Base-by-base conservation (phyloP, 2,797 vertebrate species). In the Garrulus glandarius region DNA sequence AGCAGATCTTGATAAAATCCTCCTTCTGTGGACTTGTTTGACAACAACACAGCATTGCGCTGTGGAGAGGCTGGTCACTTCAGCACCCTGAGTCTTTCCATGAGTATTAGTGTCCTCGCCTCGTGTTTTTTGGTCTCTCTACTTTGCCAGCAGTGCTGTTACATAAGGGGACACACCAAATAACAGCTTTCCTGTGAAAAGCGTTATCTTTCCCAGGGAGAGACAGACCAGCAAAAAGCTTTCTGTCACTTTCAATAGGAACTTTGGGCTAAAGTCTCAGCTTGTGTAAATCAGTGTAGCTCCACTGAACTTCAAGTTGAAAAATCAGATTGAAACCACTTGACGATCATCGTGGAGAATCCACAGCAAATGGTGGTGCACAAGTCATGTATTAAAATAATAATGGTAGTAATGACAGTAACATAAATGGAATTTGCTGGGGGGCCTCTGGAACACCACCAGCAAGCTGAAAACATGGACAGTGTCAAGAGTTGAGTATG, bases 141-240 rank as follows among this genome's bases (percentile, higher is more conserved):
- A 1, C 69, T 78, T 88, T 84, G 72, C 56, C 80, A 95, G 39
- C 47, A 46, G 60, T 41, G 53, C 41, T 64, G 49, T 92, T 96
- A 87, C 71, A 55, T 89, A 92, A 94, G 36, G 53, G 46, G 91
- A n/a, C 68, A 46, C 49, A 49, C 13, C 30, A 53, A 86, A 75
- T n/a, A 85, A 80, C 74, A 94, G 64, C 49, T 89, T 95, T 92
- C 30, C 64, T 85, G 87, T 93, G 91, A 91, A 96, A 96, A 95
- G 75, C 0, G 0, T 71, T 89, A 60, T 68, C 89, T 78, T 93
- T 89, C 60, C 32, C 69, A 71, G 61, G 55, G 60, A 94, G 46
- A 80, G 46, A 64, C 23, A 91, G 56, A 41, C 59, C 49, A 95
- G 84, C 49, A 85, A 94, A 95, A 94, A 89, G 84, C 75, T 89